Evolutionary conservation across 1,140 invertebrate species (phyloP), one percentile per base, ranked within the genome.

Genomic region (Vanessa atalanta): DNA sequence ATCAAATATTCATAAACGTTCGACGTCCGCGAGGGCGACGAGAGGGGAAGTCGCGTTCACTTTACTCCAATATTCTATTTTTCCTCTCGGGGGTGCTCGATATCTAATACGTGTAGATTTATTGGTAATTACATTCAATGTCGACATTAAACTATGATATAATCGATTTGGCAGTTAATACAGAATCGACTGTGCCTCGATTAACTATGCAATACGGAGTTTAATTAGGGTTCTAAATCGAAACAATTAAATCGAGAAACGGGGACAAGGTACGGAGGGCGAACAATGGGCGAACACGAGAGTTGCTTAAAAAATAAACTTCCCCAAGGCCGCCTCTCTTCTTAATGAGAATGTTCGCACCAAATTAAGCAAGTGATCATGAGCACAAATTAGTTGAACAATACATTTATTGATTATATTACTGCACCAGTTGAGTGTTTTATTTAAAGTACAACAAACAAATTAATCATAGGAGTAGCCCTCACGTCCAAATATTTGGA

Each of bases 1-100:
- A 65, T 65, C 47, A 47, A 65, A 65, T 65, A 65, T 65, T 65
- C 63, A 65, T 65, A 47, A 65, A 65, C 43, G 63, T 65, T 64
- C 61, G 16, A n/a, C 37, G 31, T 47, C 37, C 61, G 16, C n/a
- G n/a, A 6, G 63, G 43, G 47, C 12, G 63, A 4, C 31, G 26
- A n/a, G 9, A 4, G 14, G 60, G 60, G 60, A 14, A 6, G 20
- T 12, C 53, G 26, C 20, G 20, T n/a, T 12, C 16, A 2, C 2
- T 57, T 7, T 57, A 23, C 53, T 23, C 23, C 16, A 57, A 57
- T 57, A 26, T 57, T 6, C 23, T 57, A 57, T 20, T 57, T 9
- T n/a, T 14, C 11, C 9, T n/a, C 11, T 43, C 37, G 47, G n/a
- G 63, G 63, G 37, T 20, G 8, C 43, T 47, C 20, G 20, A 20